Base-by-base conservation (phyloP, 2,888 invertebrate genomes). In the Drosophila tripunctata region DNA sequence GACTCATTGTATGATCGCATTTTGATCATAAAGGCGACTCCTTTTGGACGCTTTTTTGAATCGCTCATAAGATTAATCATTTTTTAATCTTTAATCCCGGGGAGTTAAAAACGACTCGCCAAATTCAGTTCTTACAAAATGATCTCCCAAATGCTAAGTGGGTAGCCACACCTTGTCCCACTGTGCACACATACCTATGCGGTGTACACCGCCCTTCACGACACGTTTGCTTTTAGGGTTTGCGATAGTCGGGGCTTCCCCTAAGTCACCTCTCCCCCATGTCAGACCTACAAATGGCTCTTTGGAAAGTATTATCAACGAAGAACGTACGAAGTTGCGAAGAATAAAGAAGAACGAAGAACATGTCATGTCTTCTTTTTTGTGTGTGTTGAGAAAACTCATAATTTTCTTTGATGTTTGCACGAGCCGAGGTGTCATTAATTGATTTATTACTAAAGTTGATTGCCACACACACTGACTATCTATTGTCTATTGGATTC, bases 351-450 rank as follows among this genome's bases (percentile, higher is more conserved):
- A 27, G 41, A 24, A 58, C 51, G 15, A 24, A 27, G 48, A 50
- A 65, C 54, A 66, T 69, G 61, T 65, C 57, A 58, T 41, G 48
- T 68, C 36, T 36, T 40, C 44, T 54, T 62, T 51, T n/a, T n/a
- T n/a, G 54, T 60, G 62, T 55, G 58, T 77, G 50, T 52, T 22
- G 50, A 63, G 78, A 55, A 83, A 79, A 71, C 64, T 74, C 78
- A 78, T 77, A 60, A 63, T 84, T 81, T 74, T 81, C 85, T 87
- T 80, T 80, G 87, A 87, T 85, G 86, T 85, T 81, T 75, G 82
- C 82, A 78, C 67, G 64, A 71, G 58, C 58, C 78, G 64, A 52
- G 57, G 57, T 69, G 87, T 63, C 87, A 63, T 81, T 81, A 81
- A 81, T 87, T 87, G 87, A 81, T 81, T 87, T 87, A 85, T 87